Percentiles rank a stretch among this genome's conserved stretches.
Conservation (phyloP, 2,797 vertebrate genomes). For the Microtus californicus region DNA sequence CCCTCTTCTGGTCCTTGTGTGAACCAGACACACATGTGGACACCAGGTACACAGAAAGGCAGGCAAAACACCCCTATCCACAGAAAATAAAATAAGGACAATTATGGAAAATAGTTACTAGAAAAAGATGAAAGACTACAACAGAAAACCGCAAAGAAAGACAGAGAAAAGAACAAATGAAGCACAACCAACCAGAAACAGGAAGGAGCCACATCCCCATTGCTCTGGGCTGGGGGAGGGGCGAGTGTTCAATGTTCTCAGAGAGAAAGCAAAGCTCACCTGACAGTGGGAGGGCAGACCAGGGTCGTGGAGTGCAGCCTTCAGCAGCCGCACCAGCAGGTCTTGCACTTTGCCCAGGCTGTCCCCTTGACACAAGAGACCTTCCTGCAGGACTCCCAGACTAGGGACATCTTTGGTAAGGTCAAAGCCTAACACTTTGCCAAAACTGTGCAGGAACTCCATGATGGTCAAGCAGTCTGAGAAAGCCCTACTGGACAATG, state of each 20-base stretch:
- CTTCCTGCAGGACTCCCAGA: conserved; percentile 94
- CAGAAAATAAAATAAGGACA: neutral
- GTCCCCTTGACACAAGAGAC: conserved; percentile 93
- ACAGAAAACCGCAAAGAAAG: neutral
- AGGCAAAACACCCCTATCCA: neutral
- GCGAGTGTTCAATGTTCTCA: neutral
- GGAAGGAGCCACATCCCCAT: neutral
- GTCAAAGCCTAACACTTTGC: conserved; percentile 94
- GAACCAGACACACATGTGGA: neutral
- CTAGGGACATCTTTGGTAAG: conserved; percentile 94
- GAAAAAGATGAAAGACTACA: neutral
- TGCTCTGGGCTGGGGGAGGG: neutral
- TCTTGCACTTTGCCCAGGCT: conserved; percentile 93
- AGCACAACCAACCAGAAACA: neutral
- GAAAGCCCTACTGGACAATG: conserved; percentile 93
- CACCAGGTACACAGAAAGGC: neutral
- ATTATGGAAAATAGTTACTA: conserved; percentile 1
- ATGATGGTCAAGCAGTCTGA: conserved; percentile 94
- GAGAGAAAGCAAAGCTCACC: conserved; percentile 85
- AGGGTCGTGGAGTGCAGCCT: conserved; percentile 93
- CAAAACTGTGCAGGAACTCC: conserved; percentile 96
- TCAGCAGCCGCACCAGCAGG: conserved; percentile 93
- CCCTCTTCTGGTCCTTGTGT: neutral
- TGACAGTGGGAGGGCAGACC: conserved; percentile 95
- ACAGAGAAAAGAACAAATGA: neutral